Base-by-base conservation (phyloP, 2,113 vertebrate species). In the Silurus meridionalis region DNA sequence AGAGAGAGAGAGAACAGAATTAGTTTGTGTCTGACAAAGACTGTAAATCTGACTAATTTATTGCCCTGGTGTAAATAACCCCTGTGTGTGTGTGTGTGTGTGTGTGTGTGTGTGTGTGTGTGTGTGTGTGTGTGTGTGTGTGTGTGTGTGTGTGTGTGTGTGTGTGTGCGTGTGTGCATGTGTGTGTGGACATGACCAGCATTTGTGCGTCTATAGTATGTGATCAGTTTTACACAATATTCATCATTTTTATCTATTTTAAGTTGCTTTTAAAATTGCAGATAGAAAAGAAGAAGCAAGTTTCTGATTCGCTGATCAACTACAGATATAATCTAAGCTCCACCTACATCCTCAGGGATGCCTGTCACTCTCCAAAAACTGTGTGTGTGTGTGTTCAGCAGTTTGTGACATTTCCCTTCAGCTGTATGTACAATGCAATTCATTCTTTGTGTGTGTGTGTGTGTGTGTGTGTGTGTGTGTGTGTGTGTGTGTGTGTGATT, bases 401-500 rank as follows among this genome's bases (percentile, higher is more conserved):
- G 81, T 67, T 69, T 85, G 6, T 79, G n/a, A 79, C 53, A 37
- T 79, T 85, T 85, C 72, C 72, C 52, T 9, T 85, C 8, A 11
- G 23, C 48, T 64, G 23, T 48, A 85, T 48, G 21, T 46, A 84
- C 72, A 85, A 84, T 53, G 72, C 37, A 77, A 60, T 3, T 21
- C 83, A 53, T 84, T 84, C 83, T 77, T 75, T 55, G 81, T 63
- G 55, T 57, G 82, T 83, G 57, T 77, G 83, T 74, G 83, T 63
- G 67, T 84, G 64, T 10, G 57, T 60, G 64, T 77, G 75, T 83
- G 74, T 67, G 84, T 61, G 63, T 83, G 57, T 77, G 83, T 74
- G 83, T 63, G 67, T 84, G 64, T 10, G 57, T 60, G 64, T 77
- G 75, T 83, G 74, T 67, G 84, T 61, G 63, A 79, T 83, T 89